Conservation (phyloP, 2,113 vertebrate genomes). For the Tympanuchus pallidicinctus region DNA sequence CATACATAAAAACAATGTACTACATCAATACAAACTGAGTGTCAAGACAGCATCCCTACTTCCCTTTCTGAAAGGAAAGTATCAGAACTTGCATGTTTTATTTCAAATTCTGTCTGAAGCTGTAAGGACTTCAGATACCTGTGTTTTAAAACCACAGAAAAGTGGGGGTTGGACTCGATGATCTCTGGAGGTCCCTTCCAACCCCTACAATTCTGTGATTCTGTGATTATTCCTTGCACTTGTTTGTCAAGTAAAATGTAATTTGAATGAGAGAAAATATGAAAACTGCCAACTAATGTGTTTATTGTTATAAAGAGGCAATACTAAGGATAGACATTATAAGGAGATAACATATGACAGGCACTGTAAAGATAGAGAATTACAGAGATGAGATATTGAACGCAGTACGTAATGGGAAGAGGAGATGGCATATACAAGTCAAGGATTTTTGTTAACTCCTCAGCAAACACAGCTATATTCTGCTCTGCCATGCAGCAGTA, state of each 20-base stretch:
- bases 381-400: not conserved
- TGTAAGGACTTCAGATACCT: not conserved
- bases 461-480: not conserved
- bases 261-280: constrained; percentile 19
- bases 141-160: not conserved
- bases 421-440: not conserved
- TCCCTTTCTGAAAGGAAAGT: not conserved
- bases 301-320: not conserved
- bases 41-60: not conserved
- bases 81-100: not conserved
- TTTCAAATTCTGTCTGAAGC: not conserved
- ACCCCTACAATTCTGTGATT: no score
- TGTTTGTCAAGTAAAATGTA: constrained; percentile 7
- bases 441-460: not conserved
- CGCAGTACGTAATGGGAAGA: not conserved
- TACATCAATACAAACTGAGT: not conserved
- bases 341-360: not conserved
- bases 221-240: not conserved
- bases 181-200: no score
- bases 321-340: not conserved
- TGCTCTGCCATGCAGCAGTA: not conserved
- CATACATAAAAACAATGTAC: not conserved
- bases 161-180: not conserved
- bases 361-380: not conserved
- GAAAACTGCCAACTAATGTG: not conserved